Conservation (phyloP, 2,888 invertebrate species). For the Nephrotoma guestfalica region DNA sequence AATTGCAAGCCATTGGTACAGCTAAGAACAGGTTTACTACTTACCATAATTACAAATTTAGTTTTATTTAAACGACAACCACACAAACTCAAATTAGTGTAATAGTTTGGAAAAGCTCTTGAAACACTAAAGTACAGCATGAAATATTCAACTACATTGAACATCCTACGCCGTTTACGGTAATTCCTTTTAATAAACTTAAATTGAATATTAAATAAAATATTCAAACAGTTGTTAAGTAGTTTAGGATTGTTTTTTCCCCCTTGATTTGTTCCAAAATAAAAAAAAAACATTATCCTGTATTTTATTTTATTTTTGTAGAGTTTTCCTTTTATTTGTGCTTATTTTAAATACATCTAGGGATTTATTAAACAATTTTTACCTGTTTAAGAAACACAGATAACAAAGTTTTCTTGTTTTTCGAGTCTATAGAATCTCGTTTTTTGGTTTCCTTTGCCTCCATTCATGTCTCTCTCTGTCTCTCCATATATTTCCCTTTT, state of each 20-base stretch:
- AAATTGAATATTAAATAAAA: neutral
- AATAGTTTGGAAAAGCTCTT: neutral
- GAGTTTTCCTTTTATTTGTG: neutral
- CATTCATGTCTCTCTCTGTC: neutral
- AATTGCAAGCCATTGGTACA: no score
- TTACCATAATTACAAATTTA: no score
- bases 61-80: no score
- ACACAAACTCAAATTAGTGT: no score
- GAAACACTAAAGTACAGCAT: neutral
- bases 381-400: neutral
- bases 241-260: neutral
- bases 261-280: neutral
- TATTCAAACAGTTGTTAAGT: neutral
- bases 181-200: neutral
- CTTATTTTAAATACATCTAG: neutral
- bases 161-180: neutral
- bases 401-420: neutral
- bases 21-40: no score
- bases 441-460: neutral
- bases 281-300: neutral
- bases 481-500: neutral
- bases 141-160: neutral
- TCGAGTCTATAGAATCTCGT: neutral
- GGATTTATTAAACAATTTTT: neutral
- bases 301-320: neutral